phyloP scores from a whole-genome alignment of 2,888 invertebrate genomes.

The Tenthredo livida region DNA sequence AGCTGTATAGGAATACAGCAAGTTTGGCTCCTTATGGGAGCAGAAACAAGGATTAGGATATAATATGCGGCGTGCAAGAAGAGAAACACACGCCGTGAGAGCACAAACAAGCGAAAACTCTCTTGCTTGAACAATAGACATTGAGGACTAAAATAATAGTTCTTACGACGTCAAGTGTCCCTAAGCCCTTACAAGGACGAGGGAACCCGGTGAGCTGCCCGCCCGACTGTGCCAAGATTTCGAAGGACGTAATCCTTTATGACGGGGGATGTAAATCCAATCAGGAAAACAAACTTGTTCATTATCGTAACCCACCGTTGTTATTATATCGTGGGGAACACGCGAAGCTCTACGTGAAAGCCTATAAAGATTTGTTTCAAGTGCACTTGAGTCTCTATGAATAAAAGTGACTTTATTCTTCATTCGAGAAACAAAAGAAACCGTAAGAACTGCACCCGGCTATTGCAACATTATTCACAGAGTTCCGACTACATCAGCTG shows the following conservation, averaged over 20 bases:
- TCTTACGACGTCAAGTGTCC: constrained; percentile 56
- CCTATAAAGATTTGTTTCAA: constrained; percentile 26
- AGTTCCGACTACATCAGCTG: not conserved
- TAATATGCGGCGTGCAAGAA: constrained; percentile 1
- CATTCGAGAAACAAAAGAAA: not conserved
- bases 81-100: constrained; percentile 10
- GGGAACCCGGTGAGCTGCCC: constrained; percentile 11
- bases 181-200: constrained; percentile 56
- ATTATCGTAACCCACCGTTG: constrained; percentile 46
- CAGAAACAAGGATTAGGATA: not conserved
- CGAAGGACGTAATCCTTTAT: constrained; percentile 45
- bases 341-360: not conserved
- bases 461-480: not conserved
- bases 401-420: constrained; percentile 24
- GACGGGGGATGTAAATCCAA: constrained; percentile 52
- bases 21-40: not conserved
- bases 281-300: constrained; percentile 51
- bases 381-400: constrained; percentile 11
- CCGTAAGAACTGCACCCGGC: not conserved
- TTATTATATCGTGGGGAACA: constrained; percentile 2
- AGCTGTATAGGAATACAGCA: not conserved
- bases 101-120: constrained; percentile 49
- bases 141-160: constrained; percentile 55
- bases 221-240: constrained; percentile 44
- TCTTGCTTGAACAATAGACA: constrained; percentile 42